Percentiles rank a stretch among this genome's conserved stretches.
Conservation (phyloP, 1,140 invertebrate species). For the Asobara japonica region DNA sequence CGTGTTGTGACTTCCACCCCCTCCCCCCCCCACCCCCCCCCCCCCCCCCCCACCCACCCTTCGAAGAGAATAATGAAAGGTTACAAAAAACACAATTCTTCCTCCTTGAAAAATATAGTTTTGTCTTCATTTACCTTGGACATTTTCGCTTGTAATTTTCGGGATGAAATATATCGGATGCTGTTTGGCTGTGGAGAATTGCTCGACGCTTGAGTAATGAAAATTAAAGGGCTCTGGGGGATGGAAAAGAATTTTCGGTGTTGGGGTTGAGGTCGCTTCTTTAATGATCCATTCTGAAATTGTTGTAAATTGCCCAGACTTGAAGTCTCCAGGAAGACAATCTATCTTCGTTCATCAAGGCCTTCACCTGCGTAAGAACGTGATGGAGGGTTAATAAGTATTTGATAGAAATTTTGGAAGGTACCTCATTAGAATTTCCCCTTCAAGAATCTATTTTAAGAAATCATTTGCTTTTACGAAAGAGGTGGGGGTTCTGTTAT, state of each 20-base stretch:
- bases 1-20: conserved; percentile 1
- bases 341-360: too few relatives aligned
- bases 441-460: too few relatives aligned
- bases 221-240: conserved; percentile 19
- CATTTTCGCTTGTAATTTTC: not conserved
- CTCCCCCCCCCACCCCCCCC: too few relatives aligned
- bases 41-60: too few relatives aligned
- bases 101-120: not conserved
- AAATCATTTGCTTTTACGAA: too few relatives aligned
- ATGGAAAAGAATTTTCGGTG: conserved; percentile 14
- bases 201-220: conserved; percentile 27
- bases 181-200: not conserved
- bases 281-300: not conserved
- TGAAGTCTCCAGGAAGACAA: not conserved
- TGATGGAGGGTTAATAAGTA: too few relatives aligned
- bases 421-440: too few relatives aligned
- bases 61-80: not conserved
- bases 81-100: not conserved
- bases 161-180: not conserved
- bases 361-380: too few relatives aligned
- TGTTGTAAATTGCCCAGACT: not conserved
- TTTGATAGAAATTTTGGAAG: too few relatives aligned
- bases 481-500: too few relatives aligned
- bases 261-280: not conserved
- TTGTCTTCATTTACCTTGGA: not conserved